Evolutionary conservation across 2,888 invertebrate genomes (phyloP), one percentile per base, ranked within the genome.

Genomic region (Heteropelma amictum): DNA sequence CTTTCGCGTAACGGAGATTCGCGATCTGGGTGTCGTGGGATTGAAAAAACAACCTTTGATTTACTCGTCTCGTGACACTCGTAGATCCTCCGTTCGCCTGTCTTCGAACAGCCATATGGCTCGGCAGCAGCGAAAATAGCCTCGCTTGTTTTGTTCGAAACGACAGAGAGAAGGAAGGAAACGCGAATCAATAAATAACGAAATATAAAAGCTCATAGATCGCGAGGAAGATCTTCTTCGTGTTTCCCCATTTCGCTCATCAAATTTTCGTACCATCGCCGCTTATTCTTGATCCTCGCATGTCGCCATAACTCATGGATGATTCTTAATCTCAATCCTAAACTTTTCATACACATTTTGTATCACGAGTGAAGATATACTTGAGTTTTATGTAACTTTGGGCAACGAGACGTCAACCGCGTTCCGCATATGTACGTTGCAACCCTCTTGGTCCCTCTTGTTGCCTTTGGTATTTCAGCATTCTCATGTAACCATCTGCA

Each of bases 41-140:
- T 86, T 84, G 83, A 81, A 81, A 26, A 30, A 45, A 35, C 45
- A 35, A 82, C 87, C 87, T 87, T 88, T 88, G 88, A 88, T 88
- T 88, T 88, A 87, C 84, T 82, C 79, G 83, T 82, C 87, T 86
- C 87, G 79, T 80, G 87, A 83, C 83, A 85, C 82, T 84, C 87
- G 83, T 87, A 85, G 83, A 84, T 86, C 82, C 79, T 58, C 63
- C 10, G 47, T 7, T 10, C 73, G 38, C 60, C 21, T 19, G 30
- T 58, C 8, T 51, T 64, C 7, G 33, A 21, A 42, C 28, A 19
- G 10, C 17, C 28, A 17, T 14, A 38, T 12, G 23, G 23, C 0
- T n/a, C 1, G 8, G 33, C 33, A 51, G 19, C 53, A 33, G 26
- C 23, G 42, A 53, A 51, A 40, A 40, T 26, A 45, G 33, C 45